These are phyloP conservation scores for Lytechinus variegatus DNA, from an alignment of 35 echinoderm and acorn worm genomes.

Conservation along the genomic window DNA sequence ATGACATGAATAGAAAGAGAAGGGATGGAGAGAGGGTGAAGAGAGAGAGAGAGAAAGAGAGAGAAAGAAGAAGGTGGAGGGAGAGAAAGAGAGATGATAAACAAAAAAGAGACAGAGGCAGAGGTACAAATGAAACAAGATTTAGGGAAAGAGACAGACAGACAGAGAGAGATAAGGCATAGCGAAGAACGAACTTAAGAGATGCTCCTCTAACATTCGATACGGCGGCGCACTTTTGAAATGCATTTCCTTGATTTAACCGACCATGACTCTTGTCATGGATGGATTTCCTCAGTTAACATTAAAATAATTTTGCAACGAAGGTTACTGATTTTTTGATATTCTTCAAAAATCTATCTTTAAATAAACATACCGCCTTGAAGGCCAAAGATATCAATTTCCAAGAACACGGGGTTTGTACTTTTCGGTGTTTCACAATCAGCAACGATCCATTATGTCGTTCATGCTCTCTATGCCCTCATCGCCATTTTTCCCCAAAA, in stretches of 20 bases:
- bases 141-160: no score
- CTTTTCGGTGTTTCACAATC: neutral
- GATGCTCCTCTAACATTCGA: neutral
- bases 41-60: neutral
- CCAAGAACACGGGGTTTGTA: neutral
- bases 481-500: no score
- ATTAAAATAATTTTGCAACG: neutral
- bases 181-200: no score
- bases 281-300: neutral
- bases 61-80: no score
- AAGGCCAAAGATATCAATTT: neutral
- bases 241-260: neutral
- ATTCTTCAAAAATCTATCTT: neutral
- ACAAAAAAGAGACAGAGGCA: no score
- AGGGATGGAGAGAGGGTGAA: neutral
- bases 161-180: no score
- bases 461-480: no score
- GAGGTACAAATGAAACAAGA: no score
- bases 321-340: neutral
- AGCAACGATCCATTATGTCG: no score
- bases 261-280: neutral
- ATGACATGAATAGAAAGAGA: no score
- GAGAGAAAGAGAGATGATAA: no score
- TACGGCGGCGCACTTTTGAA: neutral
- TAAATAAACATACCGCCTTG: neutral